Percentiles rank a stretch among this genome's conserved stretches.
phyloP scores from a whole-genome alignment of 2,888 invertebrate species.

The Drosophila helvetica region DNA sequence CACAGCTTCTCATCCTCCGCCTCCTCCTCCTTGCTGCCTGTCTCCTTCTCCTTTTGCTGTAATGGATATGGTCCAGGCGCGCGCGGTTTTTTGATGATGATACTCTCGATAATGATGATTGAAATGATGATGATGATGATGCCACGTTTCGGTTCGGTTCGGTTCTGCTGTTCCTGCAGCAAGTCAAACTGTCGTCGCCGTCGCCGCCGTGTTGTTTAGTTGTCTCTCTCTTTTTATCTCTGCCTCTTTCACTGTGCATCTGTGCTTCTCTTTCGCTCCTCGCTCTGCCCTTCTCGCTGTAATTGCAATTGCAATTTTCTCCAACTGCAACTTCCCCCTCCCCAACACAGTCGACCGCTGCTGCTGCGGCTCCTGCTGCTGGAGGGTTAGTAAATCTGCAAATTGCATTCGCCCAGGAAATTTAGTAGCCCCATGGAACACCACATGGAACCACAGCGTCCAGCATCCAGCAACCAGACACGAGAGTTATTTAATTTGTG shows the following conservation, averaged over 20 bases:
- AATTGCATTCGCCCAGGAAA: slow-evolving; percentile 65
- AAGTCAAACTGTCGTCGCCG: slow-evolving; percentile 75
- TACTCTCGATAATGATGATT: slow-evolving; percentile 31
- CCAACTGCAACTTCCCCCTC: slow-evolving; percentile 50
- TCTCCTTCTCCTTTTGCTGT: slow-evolving; percentile 29
- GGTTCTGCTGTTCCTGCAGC: slow-evolving; percentile 46
- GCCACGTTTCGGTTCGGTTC: slow-evolving; percentile 36
- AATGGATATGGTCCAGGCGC: slow-evolving; percentile 48
- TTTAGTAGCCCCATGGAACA: slow-evolving; percentile 57
- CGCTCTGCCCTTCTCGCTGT: slow-evolving; percentile 45
- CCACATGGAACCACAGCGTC: slow-evolving; percentile 30
- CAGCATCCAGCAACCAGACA: slow-evolving; percentile 9
- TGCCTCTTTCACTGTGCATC: background rate
- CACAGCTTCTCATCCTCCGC: no score
- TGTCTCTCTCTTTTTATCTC: slow-evolving; percentile 47
- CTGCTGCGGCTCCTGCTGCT: slow-evolving; percentile 24
- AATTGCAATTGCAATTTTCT: slow-evolving; percentile 77
- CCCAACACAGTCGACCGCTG: background rate
- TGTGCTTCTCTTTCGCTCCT: slow-evolving; percentile 2
- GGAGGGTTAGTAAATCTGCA: slow-evolving; percentile 58
- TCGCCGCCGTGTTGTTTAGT: slow-evolving; percentile 60
- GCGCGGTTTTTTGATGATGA: slow-evolving; percentile 43
- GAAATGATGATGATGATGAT: slow-evolving; percentile 27
- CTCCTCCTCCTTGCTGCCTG: slow-evolving; percentile 27
- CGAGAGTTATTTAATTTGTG: slow-evolving; percentile 74